Conservation (phyloP, 2,797 vertebrate species). For the Neopelma chrysocephalum region DNA sequence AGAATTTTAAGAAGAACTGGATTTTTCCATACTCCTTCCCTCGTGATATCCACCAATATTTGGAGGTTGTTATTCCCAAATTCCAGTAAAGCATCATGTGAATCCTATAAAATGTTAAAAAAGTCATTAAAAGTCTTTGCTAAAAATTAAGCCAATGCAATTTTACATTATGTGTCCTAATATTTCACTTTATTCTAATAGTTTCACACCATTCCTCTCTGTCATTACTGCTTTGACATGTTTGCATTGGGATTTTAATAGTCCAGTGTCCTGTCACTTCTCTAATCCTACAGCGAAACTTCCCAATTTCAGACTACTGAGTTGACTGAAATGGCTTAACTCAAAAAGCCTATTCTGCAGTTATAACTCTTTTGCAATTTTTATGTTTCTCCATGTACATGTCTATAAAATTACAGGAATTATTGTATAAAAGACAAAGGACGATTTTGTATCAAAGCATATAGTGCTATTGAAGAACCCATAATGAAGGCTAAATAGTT, state of each 20-base stretch:
- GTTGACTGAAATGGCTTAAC: not conserved
- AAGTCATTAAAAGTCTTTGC: not conserved
- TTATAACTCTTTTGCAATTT: not conserved
- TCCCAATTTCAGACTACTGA: not conserved
- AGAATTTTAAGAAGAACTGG: conserved; percentile 89
- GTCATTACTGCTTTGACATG: not conserved
- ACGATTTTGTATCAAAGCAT: not conserved
- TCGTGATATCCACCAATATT: conserved; percentile 90
- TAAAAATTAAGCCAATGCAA: not conserved
- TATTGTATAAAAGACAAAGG: not conserved
- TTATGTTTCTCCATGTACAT: not conserved
- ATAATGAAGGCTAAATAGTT: not conserved
- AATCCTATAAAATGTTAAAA: conserved; percentile 79
- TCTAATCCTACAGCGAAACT: not conserved
- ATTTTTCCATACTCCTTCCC: conserved; percentile 95
- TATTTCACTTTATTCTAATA: not conserved
- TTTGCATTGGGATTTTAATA: not conserved
- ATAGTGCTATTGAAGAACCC: not conserved
- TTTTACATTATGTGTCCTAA: not conserved
- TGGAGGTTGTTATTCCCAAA: conserved; percentile 96
- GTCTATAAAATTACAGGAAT: not conserved
- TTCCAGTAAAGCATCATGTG: conserved; percentile 89
- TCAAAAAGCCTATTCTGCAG: not conserved
- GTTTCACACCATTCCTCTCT: not conserved
- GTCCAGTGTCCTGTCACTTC: not conserved